Base-by-base conservation (phyloP, 2,113 vertebrate species). In the Pterocles burchelli region DNA sequence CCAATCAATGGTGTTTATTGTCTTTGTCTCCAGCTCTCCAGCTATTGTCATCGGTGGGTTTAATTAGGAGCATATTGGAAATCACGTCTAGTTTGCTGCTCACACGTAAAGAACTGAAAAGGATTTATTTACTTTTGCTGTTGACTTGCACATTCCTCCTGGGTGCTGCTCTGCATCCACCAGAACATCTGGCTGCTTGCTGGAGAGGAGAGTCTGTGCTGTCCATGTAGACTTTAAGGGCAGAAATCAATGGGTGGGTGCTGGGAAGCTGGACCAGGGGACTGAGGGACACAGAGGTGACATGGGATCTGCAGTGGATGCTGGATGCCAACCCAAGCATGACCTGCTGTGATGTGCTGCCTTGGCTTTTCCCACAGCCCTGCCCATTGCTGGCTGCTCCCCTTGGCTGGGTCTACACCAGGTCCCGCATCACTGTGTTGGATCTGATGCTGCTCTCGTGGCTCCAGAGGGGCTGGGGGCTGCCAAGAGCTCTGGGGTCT, bases 1-100 rank as follows among this genome's bases (percentile, higher is more conserved):
- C 43, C 24, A 55, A 94, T 98, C 94, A 97, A 68, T 82, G 58
- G 31, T 95, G 93, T 96, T 97, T 96, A 76, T 93, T 93, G 46
- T 78, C 88, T 94, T 94, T 93, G 81, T n/a, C 20, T 95, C 77
- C 89, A 28, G 17, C 68, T 89, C 72, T 76, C 31, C 57, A 77
- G 94, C 81, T 89, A 19, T 59, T 81, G 79, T 83, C 95, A 91
- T 75, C 7, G 2, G 77, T 46, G 92, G 90, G 88, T 75, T 77
- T 21, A 84, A 89, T 76, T 25, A 68, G 70, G 52, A 52, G 7
- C 34, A 20, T 10, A 17, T 85, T 90, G 94, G 62, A 57, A 91
- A 55, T 34, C 59, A 45, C 8, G 33, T 73, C n/a, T 43, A 36
- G 46, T 49, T 93, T 93, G 65, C 71, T 10, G 21, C 63, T 94